Evolutionary conservation across 2,888 invertebrate species (phyloP), one percentile per base, ranked within the genome.

Genomic region (Lochmaea crataegi): DNA sequence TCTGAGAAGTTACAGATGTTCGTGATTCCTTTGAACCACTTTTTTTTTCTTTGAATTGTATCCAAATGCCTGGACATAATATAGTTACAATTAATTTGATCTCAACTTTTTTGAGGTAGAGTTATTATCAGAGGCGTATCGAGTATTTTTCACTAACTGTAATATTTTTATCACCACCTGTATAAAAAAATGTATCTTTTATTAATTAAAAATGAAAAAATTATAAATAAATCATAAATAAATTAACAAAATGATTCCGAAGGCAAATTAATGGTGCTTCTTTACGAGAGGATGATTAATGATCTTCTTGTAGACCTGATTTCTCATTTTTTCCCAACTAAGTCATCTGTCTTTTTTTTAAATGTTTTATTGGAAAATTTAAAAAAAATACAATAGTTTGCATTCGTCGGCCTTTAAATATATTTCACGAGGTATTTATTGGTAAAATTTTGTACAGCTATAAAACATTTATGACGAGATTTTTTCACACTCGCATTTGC

Each of bases 11-110:
- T 67, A 63, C 75, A 75, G 74, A 74, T 77, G 75, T 74, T 68
- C 58, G 65, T 65, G 71, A 71, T 71, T 70, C 69, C 73, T 71
- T 71, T 76, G 74, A 71, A 58, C 73, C 58, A 72, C 60, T 71
- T 51, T 68, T 66, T 71, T 72, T 73, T 74, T 72, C 56, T 75
- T 75, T 74, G 71, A 71, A 65, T 64, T 74, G 72, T 71, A 67
- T 72, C 69, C 71, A 75, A 73, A 75, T 76, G 73, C 76, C 76
- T 65, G 67, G 72, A 71, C 61, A 69, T 73, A 60, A 45, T 68
- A 51, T 67, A 72, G 67, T 67, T 75, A 72, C 73, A 68, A 74
- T 76, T 76, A 74, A 74, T 76, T 73, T 65, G 65, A 66, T 65
- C 61, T 61, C 61, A 10, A 41, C 38, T 63, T 42, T 41, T 63